Evolutionary conservation across 2,113 vertebrate genomes (phyloP), one percentile per base, ranked within the genome.

Genomic region (Sturnus vulgaris): DNA sequence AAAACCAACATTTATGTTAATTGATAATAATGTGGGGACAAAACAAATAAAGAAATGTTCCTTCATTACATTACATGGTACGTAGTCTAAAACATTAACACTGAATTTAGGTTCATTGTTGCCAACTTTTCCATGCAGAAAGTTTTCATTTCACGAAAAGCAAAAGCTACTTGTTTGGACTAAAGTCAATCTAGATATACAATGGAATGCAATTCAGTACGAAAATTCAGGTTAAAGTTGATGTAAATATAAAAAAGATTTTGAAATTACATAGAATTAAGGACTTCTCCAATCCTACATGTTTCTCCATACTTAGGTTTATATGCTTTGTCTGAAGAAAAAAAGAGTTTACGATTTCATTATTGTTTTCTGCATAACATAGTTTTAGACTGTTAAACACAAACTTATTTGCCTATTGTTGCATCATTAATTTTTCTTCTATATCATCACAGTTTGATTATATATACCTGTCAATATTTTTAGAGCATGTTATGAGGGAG

Each of bases 391-490:
- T 71, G 57, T 96, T 88, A 96, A 96, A 53, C 46, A 90, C 76
- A 94, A 88, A 86, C 23, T 90, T 84, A 89, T 85, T 92, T 95
- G 53, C 64, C 47, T 78, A 80, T 86, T 86, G 63, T 49, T 90
- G 94, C 77, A 73, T 87, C 96, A 69, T 96, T 88, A 97, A 93
- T 68, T 92, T 91, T 95, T 88, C 71, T 88, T 85, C 91, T 92
- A 23, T 37, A 72, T 76, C 88, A 90, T 57, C 70, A 80, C 61
- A 79, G 66, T 92, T 95, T 93, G 93, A 91, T 96, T 93, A 60
- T 70, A 91, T 69, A 93, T 96, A 96, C 90, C 87, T 90, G 35
- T 78, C 72, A 75, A 92, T 92, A 97, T 64, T 95, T 96, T 94
- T 87, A 87, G 91, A 96, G 66, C 50, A 55, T 28, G 39, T 59